A percentile compares a stretch with the other conserved stretches of the same genome.
Conservation (phyloP, 2,113 vertebrate species). For the Chlamydotis undulata region DNA sequence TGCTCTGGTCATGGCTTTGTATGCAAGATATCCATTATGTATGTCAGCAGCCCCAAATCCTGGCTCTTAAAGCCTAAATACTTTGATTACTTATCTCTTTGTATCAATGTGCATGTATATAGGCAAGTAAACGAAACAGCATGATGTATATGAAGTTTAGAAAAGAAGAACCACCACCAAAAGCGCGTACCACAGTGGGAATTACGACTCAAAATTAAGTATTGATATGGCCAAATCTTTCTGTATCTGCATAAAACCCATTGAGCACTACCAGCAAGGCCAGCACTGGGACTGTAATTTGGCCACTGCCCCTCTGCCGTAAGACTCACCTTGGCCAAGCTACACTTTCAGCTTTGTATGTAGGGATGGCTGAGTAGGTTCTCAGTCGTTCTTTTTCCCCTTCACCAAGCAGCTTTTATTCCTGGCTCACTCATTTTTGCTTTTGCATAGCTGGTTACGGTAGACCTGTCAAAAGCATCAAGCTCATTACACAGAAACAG, state of each 20-base stretch:
- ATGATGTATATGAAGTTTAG: background rate
- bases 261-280: background rate
- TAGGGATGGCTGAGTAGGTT: background rate
- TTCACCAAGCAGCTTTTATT: background rate
- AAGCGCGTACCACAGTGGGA: background rate
- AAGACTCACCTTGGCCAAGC: background rate
- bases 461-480: background rate
- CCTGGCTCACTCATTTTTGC: background rate
- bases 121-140: background rate
- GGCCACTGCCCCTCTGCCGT: fast-evolving
- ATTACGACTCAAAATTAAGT: background rate
- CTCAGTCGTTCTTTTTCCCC: background rate
- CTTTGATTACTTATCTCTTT: background rate
- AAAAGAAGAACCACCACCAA: background rate
- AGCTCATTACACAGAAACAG: background rate
- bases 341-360: background rate
- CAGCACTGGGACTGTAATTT: background rate
- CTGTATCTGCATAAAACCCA: background rate
- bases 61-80: background rate
- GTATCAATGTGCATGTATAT: background rate
- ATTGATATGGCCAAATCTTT: background rate
- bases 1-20: background rate
- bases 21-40: background rate
- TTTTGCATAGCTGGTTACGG: background rate
- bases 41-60: background rate